These are phyloP conservation scores for Nemopilema nomurai DNA, from an alignment of 30 jellyfish, hydroid and myxozoan species.

Conservation along the genomic window DNA sequence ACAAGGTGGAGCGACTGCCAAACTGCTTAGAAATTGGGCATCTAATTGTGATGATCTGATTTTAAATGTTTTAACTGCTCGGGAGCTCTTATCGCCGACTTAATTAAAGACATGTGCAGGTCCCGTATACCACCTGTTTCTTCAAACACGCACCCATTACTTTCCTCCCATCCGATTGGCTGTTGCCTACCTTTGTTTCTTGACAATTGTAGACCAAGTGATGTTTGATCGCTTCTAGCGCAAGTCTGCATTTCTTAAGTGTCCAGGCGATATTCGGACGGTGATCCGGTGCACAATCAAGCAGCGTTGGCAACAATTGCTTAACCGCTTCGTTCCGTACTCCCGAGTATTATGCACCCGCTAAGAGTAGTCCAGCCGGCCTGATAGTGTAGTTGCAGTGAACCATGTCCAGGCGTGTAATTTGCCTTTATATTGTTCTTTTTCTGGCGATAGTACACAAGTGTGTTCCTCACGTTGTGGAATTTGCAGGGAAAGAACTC, in stretches of 20 bases:
- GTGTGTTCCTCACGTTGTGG: slow-evolving; percentile 32
- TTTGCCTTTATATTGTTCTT: neutral
- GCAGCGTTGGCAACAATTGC: neutral
- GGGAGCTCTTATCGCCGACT: neutral
- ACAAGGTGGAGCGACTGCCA: neutral
- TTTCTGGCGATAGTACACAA: neutral
- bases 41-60: slow-evolving; percentile 5
- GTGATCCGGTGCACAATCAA: neutral
- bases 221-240: slow-evolving; percentile 10
- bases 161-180: slow-evolving; percentile 16
- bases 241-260: slow-evolving; percentile 39
- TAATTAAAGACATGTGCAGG: slow-evolving; percentile 1
- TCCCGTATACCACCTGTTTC: slow-evolving; percentile 25
- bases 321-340: neutral
- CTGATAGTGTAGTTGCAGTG: neutral
- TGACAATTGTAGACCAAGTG: slow-evolving; percentile 10
- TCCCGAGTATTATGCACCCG: neutral
- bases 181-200: neutral
- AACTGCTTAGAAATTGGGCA: neutral
- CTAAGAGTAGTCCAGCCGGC: neutral
- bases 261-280: slow-evolving; percentile 37
- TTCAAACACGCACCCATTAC: neutral
- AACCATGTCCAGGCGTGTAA: neutral
- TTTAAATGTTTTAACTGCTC: slow-evolving; percentile 3
- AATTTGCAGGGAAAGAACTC: slow-evolving; percentile 61